These are phyloP conservation scores for Leptobrachium ailaonicum DNA, from an alignment of 2,113 vertebrate genomes.

Conservation along the genomic window DNA sequence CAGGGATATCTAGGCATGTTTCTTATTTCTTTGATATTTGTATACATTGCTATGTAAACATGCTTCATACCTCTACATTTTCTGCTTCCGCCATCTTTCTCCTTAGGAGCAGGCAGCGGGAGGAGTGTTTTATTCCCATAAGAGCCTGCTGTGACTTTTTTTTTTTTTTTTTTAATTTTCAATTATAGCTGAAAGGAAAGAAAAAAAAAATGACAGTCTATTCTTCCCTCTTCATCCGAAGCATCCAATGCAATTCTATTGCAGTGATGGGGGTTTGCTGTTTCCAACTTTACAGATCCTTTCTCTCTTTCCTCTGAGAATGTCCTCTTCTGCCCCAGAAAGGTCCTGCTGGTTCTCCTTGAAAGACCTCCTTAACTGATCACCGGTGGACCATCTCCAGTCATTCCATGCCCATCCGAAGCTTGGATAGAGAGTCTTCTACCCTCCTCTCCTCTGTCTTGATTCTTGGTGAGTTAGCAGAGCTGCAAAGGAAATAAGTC, in stretches of 20 bases:
- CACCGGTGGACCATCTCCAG: not conserved
- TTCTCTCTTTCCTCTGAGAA: conserved; percentile 55
- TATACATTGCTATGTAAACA: not conserved
- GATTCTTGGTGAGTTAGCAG: conserved; percentile 3
- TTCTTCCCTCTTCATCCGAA: conserved; percentile 46
- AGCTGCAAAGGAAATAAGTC: conserved; percentile 9
- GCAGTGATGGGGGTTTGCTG: conserved; percentile 10
- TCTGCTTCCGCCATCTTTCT: conserved; percentile 97
- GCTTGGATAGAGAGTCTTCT: not conserved
- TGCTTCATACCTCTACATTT: conserved; percentile 84
- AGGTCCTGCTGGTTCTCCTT: not conserved
- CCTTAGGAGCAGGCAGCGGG: conserved; percentile 95
- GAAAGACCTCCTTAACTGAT: not conserved
- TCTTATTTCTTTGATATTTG: not conserved
- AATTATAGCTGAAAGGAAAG: conserved; percentile 25
- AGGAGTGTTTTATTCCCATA: conserved; percentile 99
- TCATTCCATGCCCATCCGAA: not conserved
- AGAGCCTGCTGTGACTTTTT: conserved; percentile 75
- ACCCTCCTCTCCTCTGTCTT: not conserved
- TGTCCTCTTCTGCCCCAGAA: not conserved
- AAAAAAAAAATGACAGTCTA: conserved; percentile 25
- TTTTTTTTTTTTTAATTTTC: conserved; percentile 48
- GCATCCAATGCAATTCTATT: conserved; percentile 31
- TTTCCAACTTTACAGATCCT: conserved; percentile 46
- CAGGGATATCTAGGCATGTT: not conserved